Conservation (phyloP, 2,113 vertebrate genomes). For the Chiloscyllium plagiosum region DNA sequence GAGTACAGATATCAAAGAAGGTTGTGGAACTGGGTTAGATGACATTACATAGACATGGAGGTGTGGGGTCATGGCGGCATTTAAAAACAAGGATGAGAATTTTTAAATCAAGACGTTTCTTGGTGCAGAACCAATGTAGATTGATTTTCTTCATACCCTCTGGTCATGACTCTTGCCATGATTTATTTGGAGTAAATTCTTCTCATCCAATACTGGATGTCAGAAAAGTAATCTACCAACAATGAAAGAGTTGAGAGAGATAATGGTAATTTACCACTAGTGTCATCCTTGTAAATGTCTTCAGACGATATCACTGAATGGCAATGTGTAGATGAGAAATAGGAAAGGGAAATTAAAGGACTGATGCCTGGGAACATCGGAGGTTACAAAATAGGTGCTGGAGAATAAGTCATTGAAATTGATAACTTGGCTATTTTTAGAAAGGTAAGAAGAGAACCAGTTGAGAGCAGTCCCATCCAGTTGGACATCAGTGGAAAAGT, state of each 20-base stretch:
- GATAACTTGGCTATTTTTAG: too few relatives aligned
- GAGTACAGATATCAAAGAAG: background rate
- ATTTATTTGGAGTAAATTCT: background rate
- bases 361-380: background rate
- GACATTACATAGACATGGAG: background rate
- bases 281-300: background rate
- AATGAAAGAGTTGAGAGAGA: background rate
- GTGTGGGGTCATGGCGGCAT: background rate
- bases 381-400: too few relatives aligned
- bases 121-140: background rate
- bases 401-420: too few relatives aligned
- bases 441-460: too few relatives aligned
- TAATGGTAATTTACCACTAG: background rate
- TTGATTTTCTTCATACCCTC: background rate
- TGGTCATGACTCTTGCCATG: background rate
- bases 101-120: background rate
- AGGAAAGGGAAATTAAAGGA: background rate
- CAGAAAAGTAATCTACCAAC: background rate
- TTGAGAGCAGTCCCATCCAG: too few relatives aligned
- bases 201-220: too few relatives aligned
- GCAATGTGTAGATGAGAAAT: background rate
- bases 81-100: background rate
- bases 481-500: too few relatives aligned
- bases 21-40: background rate
- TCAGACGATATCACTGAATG: background rate